Conservation (phyloP, 2,113 vertebrate genomes). For the Coregonus clupeaformis region DNA sequence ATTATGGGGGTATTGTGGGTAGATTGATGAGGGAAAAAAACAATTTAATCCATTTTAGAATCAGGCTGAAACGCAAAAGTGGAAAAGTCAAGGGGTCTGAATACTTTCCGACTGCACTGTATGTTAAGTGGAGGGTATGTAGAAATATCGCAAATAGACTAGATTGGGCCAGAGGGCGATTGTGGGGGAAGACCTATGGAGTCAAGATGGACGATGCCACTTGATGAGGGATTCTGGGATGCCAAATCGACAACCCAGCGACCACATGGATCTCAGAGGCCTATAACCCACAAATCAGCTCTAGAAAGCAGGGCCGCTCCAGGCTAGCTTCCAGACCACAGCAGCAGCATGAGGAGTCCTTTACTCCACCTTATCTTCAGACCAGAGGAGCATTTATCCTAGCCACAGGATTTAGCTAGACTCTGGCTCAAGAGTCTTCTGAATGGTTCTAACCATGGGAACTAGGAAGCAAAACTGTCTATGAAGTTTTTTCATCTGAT, state of each 20-base stretch:
- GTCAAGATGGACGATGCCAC: neutral
- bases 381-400: neutral
- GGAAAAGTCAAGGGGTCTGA: neutral
- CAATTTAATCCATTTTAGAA: no score
- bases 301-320: neutral
- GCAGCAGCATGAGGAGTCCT: neutral
- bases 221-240: conserved; percentile 6
- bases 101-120: neutral
- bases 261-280: conserved; percentile 10
- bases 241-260: conserved; percentile 10
- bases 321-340: conserved; percentile 1
- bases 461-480: no score
- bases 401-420: neutral
- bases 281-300: neutral
- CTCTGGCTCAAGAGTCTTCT: neutral
- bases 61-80: no score
- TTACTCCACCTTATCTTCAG: neutral
- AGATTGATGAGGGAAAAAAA: no score
- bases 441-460: neutral
- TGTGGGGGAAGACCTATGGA: no score
- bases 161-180: neutral
- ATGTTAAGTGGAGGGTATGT: neutral
- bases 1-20: no score
- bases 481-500: no score
- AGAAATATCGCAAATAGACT: neutral